phyloP scores from a whole-genome alignment of 2,888 invertebrate species.

The Eumacrocentrus americanus region DNA sequence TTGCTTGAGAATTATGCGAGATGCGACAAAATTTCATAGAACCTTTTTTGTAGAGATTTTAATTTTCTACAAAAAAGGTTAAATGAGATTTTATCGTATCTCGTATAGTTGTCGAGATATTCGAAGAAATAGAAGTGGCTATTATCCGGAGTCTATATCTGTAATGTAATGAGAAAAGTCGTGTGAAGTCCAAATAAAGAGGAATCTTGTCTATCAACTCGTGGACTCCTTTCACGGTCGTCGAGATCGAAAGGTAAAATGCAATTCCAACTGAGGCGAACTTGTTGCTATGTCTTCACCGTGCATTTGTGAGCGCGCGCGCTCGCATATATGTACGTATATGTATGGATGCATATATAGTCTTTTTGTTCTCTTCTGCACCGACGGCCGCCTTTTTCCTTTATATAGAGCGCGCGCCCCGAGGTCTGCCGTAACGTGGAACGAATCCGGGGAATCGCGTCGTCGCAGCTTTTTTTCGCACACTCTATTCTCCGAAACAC shows the following conservation, averaged over 20 bases:
- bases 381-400: slow-evolving; percentile 3
- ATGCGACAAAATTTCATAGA: too few relatives aligned
- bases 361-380: background rate
- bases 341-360: background rate
- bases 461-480: slow-evolving; percentile 11
- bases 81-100: too few relatives aligned
- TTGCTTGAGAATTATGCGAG: too few relatives aligned
- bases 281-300: too few relatives aligned
- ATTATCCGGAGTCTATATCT: too few relatives aligned
- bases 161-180: background rate
- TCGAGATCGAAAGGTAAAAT: slow-evolving; percentile 9
- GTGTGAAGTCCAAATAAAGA: background rate
- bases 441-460: background rate
- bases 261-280: background rate
- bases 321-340: too few relatives aligned
- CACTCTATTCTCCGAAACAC: slow-evolving; percentile 26
- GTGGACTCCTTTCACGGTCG: slow-evolving; percentile 14
- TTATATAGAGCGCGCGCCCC: slow-evolving; percentile 1
- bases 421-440: background rate
- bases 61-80: too few relatives aligned
- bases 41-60: too few relatives aligned
- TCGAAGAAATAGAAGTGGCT: too few relatives aligned
- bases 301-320: too few relatives aligned
- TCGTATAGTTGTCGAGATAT: too few relatives aligned
- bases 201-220: background rate